Conservation (phyloP, 2,888 invertebrate species). For the Catocala sponsa region DNA sequence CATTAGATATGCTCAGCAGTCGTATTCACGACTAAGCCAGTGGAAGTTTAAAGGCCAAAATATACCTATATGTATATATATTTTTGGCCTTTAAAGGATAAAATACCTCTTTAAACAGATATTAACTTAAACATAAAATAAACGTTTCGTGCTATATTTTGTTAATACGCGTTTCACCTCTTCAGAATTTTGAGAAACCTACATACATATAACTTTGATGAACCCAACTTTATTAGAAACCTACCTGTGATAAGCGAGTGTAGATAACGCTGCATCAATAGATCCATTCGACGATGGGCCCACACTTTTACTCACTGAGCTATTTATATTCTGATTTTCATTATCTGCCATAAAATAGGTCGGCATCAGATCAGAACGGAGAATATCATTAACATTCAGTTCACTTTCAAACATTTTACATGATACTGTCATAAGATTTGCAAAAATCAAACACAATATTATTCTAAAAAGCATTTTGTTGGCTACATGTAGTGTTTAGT, state of each 20-base stretch:
- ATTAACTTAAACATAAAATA: too few relatives aligned
- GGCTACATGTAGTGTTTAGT: conserved; percentile 23
- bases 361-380: conserved; percentile 91
- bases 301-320: conserved; percentile 42
- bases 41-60: too few relatives aligned
- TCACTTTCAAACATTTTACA: conserved; percentile 69
- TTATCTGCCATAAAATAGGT: conserved; percentile 88
- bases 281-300: conserved; percentile 84
- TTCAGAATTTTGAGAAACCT: too few relatives aligned
- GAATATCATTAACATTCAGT: conserved; percentile 90
- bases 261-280: conserved; percentile 89
- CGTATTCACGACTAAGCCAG: too few relatives aligned
- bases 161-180: too few relatives aligned
- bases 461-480: conserved; percentile 35
- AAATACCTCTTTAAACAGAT: too few relatives aligned
- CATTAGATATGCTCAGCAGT: too few relatives aligned
- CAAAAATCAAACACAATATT: conserved; percentile 19
- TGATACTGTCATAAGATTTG: conserved; percentile 25
- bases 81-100: too few relatives aligned
- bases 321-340: conserved; percentile 53
- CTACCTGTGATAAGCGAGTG: conserved; percentile 92
- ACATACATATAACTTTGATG: too few relatives aligned
- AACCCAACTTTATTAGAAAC: background rate
- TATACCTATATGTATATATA: too few relatives aligned
- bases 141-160: too few relatives aligned